phyloP scores from a whole-genome alignment of 2,113 vertebrate genomes.

The Marmota monax region DNA sequence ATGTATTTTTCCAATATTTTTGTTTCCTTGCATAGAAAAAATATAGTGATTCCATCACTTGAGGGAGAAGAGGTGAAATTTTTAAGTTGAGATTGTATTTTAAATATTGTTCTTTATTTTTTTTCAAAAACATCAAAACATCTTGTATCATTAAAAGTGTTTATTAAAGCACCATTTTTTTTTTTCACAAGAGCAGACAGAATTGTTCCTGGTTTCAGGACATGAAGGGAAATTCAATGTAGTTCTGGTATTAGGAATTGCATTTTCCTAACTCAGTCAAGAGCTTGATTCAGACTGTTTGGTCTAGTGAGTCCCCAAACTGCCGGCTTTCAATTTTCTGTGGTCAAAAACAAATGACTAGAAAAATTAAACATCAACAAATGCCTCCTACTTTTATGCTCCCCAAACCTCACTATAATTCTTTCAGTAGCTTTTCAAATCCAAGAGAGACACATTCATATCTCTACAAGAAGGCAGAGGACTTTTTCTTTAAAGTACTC shows the following conservation, averaged over 20 bases:
- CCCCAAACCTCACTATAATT: not conserved
- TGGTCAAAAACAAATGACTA: slow-evolving; percentile 29
- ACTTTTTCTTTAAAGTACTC: not conserved
- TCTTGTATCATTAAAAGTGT: not conserved
- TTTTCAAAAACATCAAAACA: not conserved
- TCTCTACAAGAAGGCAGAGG: not conserved
- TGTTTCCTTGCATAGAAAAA: not conserved
- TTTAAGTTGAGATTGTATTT: not conserved
- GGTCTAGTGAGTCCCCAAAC: not conserved
- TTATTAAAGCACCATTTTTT: not conserved
- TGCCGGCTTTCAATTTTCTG: not conserved
- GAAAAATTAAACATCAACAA: not conserved
- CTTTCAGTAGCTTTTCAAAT: not conserved
- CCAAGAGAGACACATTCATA: not conserved
- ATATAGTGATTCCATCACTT: not conserved
- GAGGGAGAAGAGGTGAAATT: not conserved
- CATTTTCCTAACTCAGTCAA: not conserved
- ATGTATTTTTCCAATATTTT: not conserved
- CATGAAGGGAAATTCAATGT: not conserved
- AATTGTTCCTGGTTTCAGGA: not conserved
- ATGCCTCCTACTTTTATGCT: not conserved
- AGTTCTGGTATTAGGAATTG: not conserved
- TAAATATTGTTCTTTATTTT: not conserved
- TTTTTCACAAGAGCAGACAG: not conserved
- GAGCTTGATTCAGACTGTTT: not conserved